Evolutionary conservation across 2,888 invertebrate species (phyloP).

Genomic region (Microdon myrmicae): DNA sequence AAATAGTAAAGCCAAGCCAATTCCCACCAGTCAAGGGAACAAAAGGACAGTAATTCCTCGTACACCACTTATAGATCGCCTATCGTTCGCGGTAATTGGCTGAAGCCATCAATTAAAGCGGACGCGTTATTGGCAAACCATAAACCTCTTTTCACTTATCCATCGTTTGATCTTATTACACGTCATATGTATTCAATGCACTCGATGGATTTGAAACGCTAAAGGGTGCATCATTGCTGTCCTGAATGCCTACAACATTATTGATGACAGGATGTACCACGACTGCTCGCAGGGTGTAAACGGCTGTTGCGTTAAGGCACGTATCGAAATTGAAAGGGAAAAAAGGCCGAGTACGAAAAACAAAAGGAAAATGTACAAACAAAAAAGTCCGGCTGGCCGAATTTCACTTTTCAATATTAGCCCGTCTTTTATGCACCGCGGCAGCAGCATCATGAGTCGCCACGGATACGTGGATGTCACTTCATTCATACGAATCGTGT

Average conservation of each 20-base stretch:
- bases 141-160: constrained; percentile 33
- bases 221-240: constrained; percentile 33
- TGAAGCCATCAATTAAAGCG: constrained; percentile 19
- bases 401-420: constrained; percentile 50
- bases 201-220: constrained; percentile 35
- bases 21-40: not conserved
- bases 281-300: constrained; percentile 35
- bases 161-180: constrained; percentile 48
- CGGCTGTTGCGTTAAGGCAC: constrained; percentile 33
- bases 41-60: too few species aligned
- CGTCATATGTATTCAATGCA: constrained; percentile 42
- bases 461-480: constrained; percentile 31
- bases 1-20: too few species aligned
- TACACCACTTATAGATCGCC: too few species aligned
- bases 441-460: constrained; percentile 10
- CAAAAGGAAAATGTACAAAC: too few species aligned
- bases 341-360: too few species aligned
- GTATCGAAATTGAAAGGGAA: too few species aligned
- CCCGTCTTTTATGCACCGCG: constrained; percentile 49
- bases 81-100: constrained; percentile 6
- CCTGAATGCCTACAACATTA: constrained; percentile 41
- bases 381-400: constrained; percentile 43
- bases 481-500: constrained; percentile 58
- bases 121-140: constrained; percentile 21
- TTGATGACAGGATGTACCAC: constrained; percentile 43